Percentiles rank a stretch among this genome's conserved stretches.
Conservation (phyloP, 2,888 invertebrate genomes). For the Digitonthophagus gazella region DNA sequence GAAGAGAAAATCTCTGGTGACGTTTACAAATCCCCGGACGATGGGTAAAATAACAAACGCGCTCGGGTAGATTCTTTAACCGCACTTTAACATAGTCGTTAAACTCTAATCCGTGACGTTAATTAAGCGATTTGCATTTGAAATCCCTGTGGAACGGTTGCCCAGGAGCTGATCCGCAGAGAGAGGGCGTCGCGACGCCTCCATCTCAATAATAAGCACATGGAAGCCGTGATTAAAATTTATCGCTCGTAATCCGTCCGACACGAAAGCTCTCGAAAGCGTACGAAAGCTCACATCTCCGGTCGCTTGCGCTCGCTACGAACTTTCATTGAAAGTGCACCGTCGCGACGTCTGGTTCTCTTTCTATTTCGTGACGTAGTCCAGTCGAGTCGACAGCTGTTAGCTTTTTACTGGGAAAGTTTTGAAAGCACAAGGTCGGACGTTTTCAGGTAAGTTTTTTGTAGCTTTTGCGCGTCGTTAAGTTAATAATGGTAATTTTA, state of each 20-base stretch:
- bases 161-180: too few relatives aligned
- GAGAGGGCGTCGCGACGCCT: neutral
- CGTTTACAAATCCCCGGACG: neutral
- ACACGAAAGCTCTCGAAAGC: constrained; percentile 14
- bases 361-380: neutral
- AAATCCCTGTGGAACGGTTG: neutral
- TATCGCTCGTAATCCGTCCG: constrained; percentile 7
- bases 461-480: neutral
- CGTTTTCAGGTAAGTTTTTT: neutral
- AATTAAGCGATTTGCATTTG: neutral
- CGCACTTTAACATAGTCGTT: too few relatives aligned
- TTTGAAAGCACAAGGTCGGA: constrained; percentile 9
- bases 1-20: neutral
- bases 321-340: constrained; percentile 11
- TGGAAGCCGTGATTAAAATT: constrained; percentile 10
- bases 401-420: constrained; percentile 5
- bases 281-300: neutral
- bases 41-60: too few relatives aligned
- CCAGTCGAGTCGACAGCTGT: constrained; percentile 8
- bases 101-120: neutral
- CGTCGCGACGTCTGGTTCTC: constrained; percentile 6
- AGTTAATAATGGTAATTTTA: too few relatives aligned
- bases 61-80: too few relatives aligned
- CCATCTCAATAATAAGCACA: constrained; percentile 1
- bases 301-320: neutral